A percentile compares a stretch with the other conserved stretches of the same genome.
Conservation (phyloP, 2,113 vertebrate genomes). For the Hippocampus comes region DNA sequence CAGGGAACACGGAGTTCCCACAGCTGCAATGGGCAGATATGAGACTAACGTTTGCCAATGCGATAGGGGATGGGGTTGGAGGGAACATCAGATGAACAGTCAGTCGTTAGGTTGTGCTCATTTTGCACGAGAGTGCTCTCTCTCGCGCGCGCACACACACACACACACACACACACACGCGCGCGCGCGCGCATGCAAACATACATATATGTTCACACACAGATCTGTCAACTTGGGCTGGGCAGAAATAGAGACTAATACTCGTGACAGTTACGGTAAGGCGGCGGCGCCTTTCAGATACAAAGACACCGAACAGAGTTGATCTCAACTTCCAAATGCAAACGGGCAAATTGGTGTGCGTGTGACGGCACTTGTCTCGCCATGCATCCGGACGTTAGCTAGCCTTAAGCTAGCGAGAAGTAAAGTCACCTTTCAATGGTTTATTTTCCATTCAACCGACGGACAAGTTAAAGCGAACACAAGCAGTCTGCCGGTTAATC, state of each 20-base stretch:
- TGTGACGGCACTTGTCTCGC: conserved; percentile 9
- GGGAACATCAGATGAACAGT: conserved; percentile 3
- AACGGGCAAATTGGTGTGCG: not conserved
- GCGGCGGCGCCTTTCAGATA: not conserved
- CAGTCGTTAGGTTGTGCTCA: conserved; percentile 8
- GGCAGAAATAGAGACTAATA: conserved; percentile 50
- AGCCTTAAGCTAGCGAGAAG: conserved; percentile 29
- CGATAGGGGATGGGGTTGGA: not conserved
- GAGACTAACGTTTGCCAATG: conserved; percentile 5
- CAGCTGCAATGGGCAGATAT: conserved; percentile 39
- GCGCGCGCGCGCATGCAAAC: no score
- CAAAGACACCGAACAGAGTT: not conserved
- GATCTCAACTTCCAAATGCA: no score
- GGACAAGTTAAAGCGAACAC: conserved; percentile 26
- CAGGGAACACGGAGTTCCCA: conserved; percentile 34
- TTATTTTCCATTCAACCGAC: conserved; percentile 31
- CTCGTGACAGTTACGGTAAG: conserved; percentile 11
- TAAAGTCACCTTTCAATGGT: conserved; percentile 17
- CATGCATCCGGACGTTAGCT: conserved; percentile 27
- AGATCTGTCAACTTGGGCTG: conserved; percentile 41
- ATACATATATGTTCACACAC: conserved; percentile 5
- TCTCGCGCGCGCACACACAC: not conserved
- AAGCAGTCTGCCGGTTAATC: conserved; percentile 26
- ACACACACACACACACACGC: not conserved
- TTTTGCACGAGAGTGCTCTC: not conserved